Conservation (phyloP, 2,797 vertebrate genomes). For the Lithobates sylvaticus region DNA sequence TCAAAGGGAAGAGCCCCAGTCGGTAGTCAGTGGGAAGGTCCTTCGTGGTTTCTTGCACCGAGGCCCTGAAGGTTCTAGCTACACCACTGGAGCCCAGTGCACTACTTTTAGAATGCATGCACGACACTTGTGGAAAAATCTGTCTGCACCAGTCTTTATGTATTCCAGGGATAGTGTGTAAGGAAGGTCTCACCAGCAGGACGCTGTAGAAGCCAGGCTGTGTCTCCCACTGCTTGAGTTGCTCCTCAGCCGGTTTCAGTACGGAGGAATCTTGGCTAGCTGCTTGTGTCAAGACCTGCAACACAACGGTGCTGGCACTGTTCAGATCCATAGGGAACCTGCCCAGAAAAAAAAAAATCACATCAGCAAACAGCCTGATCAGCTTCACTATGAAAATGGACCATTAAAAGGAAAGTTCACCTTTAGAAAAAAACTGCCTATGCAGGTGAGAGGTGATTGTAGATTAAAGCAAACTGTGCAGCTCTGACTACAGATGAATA, state of each 20-base stretch:
- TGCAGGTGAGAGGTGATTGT: too few relatives aligned
- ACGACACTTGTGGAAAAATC: too few relatives aligned
- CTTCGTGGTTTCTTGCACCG: too few relatives aligned
- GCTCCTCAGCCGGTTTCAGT: constrained; percentile 95
- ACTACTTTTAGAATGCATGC: too few relatives aligned
- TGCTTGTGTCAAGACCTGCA: constrained; percentile 94
- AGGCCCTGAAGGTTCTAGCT: too few relatives aligned
- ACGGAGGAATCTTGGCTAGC: constrained; percentile 94
- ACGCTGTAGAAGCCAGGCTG: constrained; percentile 97
- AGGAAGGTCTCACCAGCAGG: constrained; percentile 84
- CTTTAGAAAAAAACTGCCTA: too few relatives aligned
- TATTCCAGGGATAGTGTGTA: neutral
- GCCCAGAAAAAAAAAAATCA: constrained; percentile 4
- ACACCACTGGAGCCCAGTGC: too few relatives aligned
- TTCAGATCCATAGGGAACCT: constrained; percentile 91
- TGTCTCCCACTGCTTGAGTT: constrained; percentile 95
- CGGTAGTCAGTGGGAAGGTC: too few relatives aligned
- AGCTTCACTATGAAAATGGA: neutral
- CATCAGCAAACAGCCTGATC: neutral
- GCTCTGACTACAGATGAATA: too few relatives aligned
- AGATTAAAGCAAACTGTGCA: too few relatives aligned
- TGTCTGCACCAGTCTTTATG: too few relatives aligned
- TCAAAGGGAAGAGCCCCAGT: too few relatives aligned
- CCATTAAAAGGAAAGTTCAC: neutral
- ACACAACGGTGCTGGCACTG: constrained; percentile 91